Percentiles rank a stretch among this genome's conserved stretches.
Conservation (phyloP, 2,888 invertebrate genomes). For the Gasteruption jaculator region DNA sequence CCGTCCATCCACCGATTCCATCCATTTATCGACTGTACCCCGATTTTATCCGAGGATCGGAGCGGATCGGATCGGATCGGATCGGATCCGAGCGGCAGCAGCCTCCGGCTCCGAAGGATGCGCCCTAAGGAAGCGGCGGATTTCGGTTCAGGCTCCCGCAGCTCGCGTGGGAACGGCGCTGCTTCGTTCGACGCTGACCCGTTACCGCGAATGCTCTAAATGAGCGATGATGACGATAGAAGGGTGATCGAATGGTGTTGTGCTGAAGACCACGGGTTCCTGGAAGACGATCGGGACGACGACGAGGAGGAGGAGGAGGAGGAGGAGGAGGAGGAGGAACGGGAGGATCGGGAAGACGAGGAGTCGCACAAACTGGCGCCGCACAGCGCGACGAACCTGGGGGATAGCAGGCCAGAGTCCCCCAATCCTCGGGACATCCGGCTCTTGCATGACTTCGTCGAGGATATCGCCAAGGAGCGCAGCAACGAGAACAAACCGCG, state of each 20-base stretch:
- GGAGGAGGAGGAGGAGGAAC: constrained; percentile 25
- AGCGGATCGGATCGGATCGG: too few species aligned
- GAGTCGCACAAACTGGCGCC: constrained; percentile 46
- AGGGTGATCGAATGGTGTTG: constrained; percentile 40
- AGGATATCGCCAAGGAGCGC: constrained; percentile 45
- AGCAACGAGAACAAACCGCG: constrained; percentile 37
- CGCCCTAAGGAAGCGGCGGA: too few species aligned
- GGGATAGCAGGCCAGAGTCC: constrained; percentile 45
- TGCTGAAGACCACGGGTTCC: too few species aligned
- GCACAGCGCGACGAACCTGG: constrained; percentile 44
- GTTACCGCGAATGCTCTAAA: constrained; percentile 37
- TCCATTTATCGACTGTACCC: too few species aligned
- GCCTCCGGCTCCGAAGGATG: too few species aligned
- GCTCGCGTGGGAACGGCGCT: too few species aligned
- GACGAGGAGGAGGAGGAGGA: constrained; percentile 24
- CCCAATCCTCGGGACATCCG: constrained; percentile 49
- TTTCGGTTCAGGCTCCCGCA: too few species aligned
- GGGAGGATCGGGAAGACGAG: constrained; percentile 19
- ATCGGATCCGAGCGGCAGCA: too few species aligned
- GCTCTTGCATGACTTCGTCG: constrained; percentile 47
- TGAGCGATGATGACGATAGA: constrained; percentile 46
- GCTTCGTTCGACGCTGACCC: too few species aligned
- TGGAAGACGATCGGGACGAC: constrained; percentile 25
- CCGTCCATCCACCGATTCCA: too few species aligned
- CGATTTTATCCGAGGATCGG: too few species aligned